phyloP scores from a whole-genome alignment of 2,113 vertebrate genomes.

The Pseudorasbora parva region DNA sequence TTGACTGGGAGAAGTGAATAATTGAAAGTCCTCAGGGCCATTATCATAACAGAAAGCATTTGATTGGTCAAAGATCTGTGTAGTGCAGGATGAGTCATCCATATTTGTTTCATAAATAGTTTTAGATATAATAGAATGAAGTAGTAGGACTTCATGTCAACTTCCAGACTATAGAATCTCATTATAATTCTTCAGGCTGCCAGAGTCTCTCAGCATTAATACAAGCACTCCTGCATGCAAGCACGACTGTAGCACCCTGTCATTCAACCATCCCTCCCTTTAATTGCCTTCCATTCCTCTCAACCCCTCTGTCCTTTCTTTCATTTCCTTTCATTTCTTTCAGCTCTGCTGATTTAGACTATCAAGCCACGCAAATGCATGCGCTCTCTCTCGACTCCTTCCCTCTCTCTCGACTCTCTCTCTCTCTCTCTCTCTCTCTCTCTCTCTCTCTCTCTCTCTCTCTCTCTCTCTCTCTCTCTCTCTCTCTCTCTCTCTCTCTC shows the following conservation, averaged over 20 bases:
- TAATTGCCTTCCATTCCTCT: slow-evolving; percentile 30
- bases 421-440: slow-evolving; percentile 41
- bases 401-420: slow-evolving; percentile 47
- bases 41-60: neutral
- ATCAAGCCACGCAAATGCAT: slow-evolving; percentile 25
- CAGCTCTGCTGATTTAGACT: slow-evolving; percentile 29
- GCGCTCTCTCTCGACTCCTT: slow-evolving; percentile 16
- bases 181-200: slow-evolving; percentile 17
- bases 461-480: slow-evolving; percentile 48
- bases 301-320: slow-evolving; percentile 8
- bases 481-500: neutral
- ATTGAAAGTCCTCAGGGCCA: neutral
- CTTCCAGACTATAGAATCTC: neutral
- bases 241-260: slow-evolving; percentile 3
- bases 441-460: slow-evolving; percentile 47
- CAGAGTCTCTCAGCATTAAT: slow-evolving; percentile 26
- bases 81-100: neutral
- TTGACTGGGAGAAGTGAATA: no score
- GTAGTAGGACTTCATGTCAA: neutral
- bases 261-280: slow-evolving; percentile 5
- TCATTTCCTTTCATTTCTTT: slow-evolving; percentile 24
- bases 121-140: neutral
- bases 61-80: neutral
- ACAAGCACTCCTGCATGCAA: slow-evolving; percentile 19
- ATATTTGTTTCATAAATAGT: neutral